phyloP scores from a whole-genome alignment of 2,113 vertebrate species.

The Athene noctua region DNA sequence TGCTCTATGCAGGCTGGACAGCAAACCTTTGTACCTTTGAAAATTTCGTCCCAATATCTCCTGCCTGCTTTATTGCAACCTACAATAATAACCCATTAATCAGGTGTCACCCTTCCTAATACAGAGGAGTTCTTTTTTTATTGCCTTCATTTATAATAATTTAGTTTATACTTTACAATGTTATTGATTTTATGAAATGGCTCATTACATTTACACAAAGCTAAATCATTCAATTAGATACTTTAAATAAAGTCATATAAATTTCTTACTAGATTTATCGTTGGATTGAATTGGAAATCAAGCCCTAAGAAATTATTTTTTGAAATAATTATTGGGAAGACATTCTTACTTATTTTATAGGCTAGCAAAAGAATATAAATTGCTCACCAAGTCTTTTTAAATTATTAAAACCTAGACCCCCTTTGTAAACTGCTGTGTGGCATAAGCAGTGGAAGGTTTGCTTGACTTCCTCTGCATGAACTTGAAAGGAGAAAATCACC shows the following conservation, averaged over 20 bases:
- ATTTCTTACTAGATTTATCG: constrained; percentile 51
- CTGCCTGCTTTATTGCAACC: constrained; percentile 16
- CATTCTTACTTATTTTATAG: background rate
- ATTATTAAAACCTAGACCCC: background rate
- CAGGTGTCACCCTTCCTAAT: constrained; percentile 44
- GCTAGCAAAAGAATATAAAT: background rate
- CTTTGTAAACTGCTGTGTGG: background rate
- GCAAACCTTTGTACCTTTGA: background rate
- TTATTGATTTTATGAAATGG: constrained; percentile 72
- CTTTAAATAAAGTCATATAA: constrained; percentile 63
- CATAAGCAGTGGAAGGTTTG: background rate
- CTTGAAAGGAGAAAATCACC: background rate
- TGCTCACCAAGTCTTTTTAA: background rate
- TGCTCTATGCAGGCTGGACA: background rate
- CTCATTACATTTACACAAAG: constrained; percentile 66
- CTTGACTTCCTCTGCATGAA: background rate
- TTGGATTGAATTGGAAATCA: constrained; percentile 51
- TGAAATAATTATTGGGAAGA: constrained; percentile 26
- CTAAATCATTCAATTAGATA: constrained; percentile 69
- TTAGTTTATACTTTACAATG: constrained; percentile 67
- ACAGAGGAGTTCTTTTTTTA: constrained; percentile 57
- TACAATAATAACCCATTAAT: constrained; percentile 53
- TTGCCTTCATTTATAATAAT: constrained; percentile 70
- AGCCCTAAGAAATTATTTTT: constrained; percentile 37
- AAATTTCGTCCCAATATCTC: background rate